Evolutionary conservation across 2,888 invertebrate species (phyloP), one percentile per base, ranked within the genome.

Genomic region (Drosophila formosana): DNA sequence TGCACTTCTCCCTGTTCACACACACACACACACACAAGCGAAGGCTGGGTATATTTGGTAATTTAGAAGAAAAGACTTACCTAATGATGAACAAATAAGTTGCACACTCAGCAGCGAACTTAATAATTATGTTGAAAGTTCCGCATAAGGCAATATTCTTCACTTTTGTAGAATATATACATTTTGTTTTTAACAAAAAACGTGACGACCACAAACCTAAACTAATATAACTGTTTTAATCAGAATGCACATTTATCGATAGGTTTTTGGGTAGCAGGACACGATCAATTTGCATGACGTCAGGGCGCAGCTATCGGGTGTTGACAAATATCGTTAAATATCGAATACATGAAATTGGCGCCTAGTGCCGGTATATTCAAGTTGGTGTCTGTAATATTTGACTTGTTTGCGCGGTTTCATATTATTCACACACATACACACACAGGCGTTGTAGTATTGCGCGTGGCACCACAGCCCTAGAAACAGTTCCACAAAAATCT

Each of bases 401-500:
- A 61, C 37, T 45, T 57, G 50, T 66, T 70, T 71, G 32, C 47
- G 51, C 8, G 13, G 43, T 56, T 43, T 72, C 55, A 63, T 43
- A 28, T 52, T 41, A 43, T 23, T 37, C 28, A 50, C 32, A 52
- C 39, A 53, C 13, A 47, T 26, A 50, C 43, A 66, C n/a, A 39
- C 11, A 41, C 26, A 53, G 3, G 28, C 46, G 23, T 56, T 41
- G 41, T 8, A 37, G 34, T 4, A 41, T 56, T 76, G 72, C 75
- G 77, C 77, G 77, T 75, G 77, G 62, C 77, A 68, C 53, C 55
- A 58, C 55, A 76, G 37, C 65, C 70, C 64, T 69, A 64, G 52
- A 61, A 65, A 64, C 65, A 62, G 64, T 46, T 53, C 61, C 63
- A 62, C 55, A 80, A 85, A 82, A 85, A 84, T 72, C 61, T 75